Percentiles rank a stretch among this genome's conserved stretches.
phyloP scores from a whole-genome alignment of 1,140 invertebrate genomes.

The Saccostrea echinata region DNA sequence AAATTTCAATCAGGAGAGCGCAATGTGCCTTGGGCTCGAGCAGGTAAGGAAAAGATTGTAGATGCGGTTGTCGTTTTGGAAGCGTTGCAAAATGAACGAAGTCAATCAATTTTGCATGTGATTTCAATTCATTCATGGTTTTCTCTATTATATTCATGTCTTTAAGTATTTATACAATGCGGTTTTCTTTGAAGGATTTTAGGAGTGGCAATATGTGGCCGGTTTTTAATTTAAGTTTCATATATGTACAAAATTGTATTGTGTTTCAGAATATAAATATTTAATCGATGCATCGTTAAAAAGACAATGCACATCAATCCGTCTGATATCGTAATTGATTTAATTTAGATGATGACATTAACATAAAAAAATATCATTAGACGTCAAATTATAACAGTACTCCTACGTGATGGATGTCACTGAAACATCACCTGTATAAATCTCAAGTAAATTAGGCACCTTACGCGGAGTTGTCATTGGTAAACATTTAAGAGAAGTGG shows the following conservation, averaged over 20 bases:
- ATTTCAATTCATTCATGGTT: neutral
- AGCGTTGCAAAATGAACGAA: too few species aligned
- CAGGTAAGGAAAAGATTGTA: too few species aligned
- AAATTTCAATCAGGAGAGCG: neutral
- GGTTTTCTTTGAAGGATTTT: neutral
- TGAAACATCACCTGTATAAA: neutral
- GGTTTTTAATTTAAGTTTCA: neutral
- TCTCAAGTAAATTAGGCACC: neutral
- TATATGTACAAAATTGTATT: neutral
- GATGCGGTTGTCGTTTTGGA: neutral
- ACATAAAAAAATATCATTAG: neutral
- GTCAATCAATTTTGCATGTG: too few species aligned
- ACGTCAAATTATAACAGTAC: neutral
- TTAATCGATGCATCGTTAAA: neutral
- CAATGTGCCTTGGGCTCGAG: neutral
- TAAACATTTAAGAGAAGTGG: constrained; percentile 13
- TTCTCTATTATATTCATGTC: neutral
- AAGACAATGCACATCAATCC: neutral
- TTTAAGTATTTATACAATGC: neutral
- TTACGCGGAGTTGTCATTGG: neutral
- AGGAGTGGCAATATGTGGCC: neutral
- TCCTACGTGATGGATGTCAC: constrained; percentile 5
- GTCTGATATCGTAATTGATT: neutral
- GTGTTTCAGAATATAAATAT: neutral
- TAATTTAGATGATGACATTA: constrained; percentile 2